Evolutionary conservation across 2,797 vertebrate genomes (phyloP).

Genomic region (Enteromius radiatus): DNA sequence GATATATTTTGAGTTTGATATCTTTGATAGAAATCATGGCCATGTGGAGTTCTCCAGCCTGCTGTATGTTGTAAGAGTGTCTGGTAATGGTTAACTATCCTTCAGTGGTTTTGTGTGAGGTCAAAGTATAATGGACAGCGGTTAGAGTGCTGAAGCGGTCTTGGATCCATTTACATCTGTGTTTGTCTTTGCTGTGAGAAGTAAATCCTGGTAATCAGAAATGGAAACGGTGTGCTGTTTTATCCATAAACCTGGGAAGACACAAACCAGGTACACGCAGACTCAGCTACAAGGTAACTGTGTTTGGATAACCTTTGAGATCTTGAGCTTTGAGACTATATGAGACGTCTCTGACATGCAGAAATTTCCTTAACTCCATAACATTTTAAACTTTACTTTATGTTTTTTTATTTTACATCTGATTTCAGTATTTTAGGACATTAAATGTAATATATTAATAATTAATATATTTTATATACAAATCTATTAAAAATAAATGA

Average conservation of each 20-base stretch:
- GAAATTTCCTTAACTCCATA: background rate
- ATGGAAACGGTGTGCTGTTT: constrained; percentile 42
- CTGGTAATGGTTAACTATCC: constrained; percentile 39
- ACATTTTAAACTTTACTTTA: background rate
- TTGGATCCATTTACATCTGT: background rate
- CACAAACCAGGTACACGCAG: constrained; percentile 17
- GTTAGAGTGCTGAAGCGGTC: background rate
- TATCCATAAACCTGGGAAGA: constrained; percentile 28
- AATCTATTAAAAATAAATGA: background rate
- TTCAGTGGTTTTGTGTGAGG: constrained; percentile 15
- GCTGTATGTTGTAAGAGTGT: background rate
- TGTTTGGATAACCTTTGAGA: constrained; percentile 8
- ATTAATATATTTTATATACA: background rate
- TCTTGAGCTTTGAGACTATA: background rate
- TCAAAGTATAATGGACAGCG: constrained; percentile 33
- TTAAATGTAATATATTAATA: too few relatives aligned
- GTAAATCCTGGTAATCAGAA: constrained; percentile 11
- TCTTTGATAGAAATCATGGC: background rate
- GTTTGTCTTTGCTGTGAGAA: constrained; percentile 17
- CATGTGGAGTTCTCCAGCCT: constrained; percentile 2
- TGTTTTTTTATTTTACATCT: background rate
- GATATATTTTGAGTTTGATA: background rate
- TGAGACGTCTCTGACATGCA: background rate
- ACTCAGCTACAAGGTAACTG: constrained; percentile 37
- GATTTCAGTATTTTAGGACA: background rate